phyloP scores from a whole-genome alignment of 2,113 vertebrate species.

The Erythrocercus mccallii region DNA sequence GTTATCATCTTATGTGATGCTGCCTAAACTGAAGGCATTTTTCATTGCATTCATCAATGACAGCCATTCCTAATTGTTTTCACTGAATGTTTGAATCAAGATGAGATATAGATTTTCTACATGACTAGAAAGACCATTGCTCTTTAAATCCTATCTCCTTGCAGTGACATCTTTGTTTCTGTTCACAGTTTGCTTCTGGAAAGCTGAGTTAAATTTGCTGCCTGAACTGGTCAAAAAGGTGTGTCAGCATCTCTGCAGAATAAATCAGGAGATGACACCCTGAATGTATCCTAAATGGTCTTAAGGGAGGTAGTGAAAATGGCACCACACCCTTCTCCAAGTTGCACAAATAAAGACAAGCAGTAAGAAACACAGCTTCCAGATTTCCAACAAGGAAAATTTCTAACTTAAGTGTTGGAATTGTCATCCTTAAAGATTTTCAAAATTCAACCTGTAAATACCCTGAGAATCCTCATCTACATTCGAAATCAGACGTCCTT shows the following conservation, averaged over 20 bases:
- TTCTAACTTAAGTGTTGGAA: neutral
- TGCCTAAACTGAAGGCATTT: neutral
- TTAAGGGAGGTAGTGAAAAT: neutral
- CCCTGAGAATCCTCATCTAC: neutral
- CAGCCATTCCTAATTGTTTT: neutral
- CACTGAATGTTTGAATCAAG: neutral
- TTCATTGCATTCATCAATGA: neutral
- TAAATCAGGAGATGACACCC: neutral
- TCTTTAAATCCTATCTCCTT: neutral
- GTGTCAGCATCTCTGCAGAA: neutral
- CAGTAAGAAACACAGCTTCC: neutral
- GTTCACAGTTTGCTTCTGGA: neutral
- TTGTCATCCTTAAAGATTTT: neutral
- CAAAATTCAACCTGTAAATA: neutral
- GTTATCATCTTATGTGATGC: neutral
- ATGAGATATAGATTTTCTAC: neutral
- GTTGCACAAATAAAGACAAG: neutral
- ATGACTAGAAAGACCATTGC: neutral
- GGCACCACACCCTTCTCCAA: neutral
- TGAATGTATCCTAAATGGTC: neutral
- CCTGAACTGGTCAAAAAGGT: neutral
- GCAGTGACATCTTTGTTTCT: neutral
- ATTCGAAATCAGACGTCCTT: neutral
- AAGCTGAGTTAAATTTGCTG: neutral
- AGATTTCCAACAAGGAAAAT: neutral